Evolutionary conservation across 2,113 vertebrate species (phyloP), one percentile per base, ranked within the genome.

Genomic region (Jaculus jaculus): DNA sequence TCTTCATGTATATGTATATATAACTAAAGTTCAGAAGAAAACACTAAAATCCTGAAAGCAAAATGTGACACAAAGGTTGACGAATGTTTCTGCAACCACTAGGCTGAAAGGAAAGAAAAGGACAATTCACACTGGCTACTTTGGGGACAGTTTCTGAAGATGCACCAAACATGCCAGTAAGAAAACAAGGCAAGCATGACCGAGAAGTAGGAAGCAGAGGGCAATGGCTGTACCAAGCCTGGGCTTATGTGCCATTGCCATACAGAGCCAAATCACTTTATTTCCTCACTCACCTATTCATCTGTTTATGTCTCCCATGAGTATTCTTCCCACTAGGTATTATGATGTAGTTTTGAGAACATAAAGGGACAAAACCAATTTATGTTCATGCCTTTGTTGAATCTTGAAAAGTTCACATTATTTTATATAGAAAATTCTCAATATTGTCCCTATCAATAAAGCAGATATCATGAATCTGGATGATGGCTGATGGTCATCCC

Each of bases 161-260:
- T 60, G 5, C 3, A 23, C 1, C 2, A 20, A n/a, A 0, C 12
- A 12, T 54, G 37, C 3, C 47, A 66, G 28, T 30, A 1, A 1
- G 12, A 7, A 9, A 6, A 26, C 54, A 77, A 73, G 21, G 15
- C 17, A 39, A 18, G 69, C 30, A 1, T 51, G 30, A 90, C 2
- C 6, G 6, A 34, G 60, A 23, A 66, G 28, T 18, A 3, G 28
- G 8, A 10, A 21, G 63, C 9, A 10, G 5, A 6, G 58, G 4
- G 1, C 16, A 11, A 10, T 28, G 6, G 34, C 37, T 6, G 9
- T 47, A 47, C 8, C 42, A 47, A 47, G 42, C 8, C 42, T 47
- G 42, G 32, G 7, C 11, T 12, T 15, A 54, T 54, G 54, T 54
- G 54, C 54, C 11, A 54, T 12, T 54, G 10, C 54, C 51, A 54